Evolutionary conservation across 2,113 vertebrate species (phyloP), one percentile per base, ranked within the genome.

Genomic region (Bucco capensis): DNA sequence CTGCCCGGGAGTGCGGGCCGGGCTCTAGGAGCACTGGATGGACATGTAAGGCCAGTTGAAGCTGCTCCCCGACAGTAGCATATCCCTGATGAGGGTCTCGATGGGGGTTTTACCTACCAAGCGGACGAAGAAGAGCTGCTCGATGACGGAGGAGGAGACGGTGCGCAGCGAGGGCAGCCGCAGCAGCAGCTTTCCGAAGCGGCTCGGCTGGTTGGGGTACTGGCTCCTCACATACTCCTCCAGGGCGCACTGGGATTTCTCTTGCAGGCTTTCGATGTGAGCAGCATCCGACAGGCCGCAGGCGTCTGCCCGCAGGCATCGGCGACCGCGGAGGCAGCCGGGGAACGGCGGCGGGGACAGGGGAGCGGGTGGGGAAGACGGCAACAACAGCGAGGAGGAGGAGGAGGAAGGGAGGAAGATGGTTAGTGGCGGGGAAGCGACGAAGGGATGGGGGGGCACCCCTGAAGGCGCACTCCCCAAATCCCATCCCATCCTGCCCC

Each of bases 281-380:
- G 99, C 99, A 78, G 99, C 98, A 95, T 99, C 99, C 94, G 99
- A 99, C 96, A 99, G 98, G 98, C 99, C 99, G 96, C 99, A 99
- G 97, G 99, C 99, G 95, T 99, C 99, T 99, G 97, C 91, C 95
- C 81, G 44, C 71, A 33, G 81, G 16, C 82, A 78, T 50, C 56
- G 61, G 89, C 82, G 18, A 66, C 86, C 86, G 89, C 89, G 89
- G 80, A 76, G 35, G 38, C 58, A 67, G 65, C 70, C 81, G 85
- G 76, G 74, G 85, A 71, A 38, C 49, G 54, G 92, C 76, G 47
- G 64, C 40, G 40, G 53, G 28, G 18, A 12, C 14, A 9, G 58
- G 35, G 33, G 33, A 14, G 10, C 33, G n/a, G 33, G 30, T 60
- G 56, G 15, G 24, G 31, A 38, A 60, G 69, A 35, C 22, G 28